These are phyloP conservation scores for Tuta absoluta DNA, from an alignment of 2,888 invertebrate species.

Conservation along the genomic window DNA sequence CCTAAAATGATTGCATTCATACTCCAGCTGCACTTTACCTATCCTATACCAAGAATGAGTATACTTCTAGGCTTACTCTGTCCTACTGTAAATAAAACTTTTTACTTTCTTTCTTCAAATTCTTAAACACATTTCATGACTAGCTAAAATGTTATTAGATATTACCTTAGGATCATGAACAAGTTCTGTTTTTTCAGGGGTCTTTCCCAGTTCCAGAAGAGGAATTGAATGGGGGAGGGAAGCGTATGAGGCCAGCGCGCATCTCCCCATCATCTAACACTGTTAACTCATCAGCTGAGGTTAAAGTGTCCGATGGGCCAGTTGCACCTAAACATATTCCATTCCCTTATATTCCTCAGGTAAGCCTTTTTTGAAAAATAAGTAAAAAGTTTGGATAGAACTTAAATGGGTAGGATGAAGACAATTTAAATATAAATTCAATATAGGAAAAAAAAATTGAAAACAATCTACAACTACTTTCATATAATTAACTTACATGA, in stretches of 20 bases:
- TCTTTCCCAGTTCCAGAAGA: constrained; percentile 56
- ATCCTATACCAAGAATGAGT: neutral
- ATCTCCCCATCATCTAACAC: constrained; percentile 43
- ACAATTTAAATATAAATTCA: no score
- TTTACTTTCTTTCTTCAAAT: no score
- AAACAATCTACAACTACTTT: no score
- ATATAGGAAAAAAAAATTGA: no score
- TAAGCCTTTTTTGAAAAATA: neutral
- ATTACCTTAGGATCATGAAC: neutral
- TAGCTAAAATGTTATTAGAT: no score
- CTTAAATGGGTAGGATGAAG: no score
- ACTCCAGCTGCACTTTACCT: no score
- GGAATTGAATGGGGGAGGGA: constrained; percentile 59
- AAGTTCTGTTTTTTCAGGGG: constrained; percentile 47
- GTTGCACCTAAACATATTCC: constrained; percentile 89
- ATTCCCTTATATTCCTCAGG: constrained; percentile 87
- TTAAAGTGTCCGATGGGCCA: constrained; percentile 65
- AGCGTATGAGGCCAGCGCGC: constrained; percentile 51
- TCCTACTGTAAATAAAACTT: no score
- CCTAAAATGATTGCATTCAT: no score
- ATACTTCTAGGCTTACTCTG: neutral
- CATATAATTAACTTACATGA: no score
- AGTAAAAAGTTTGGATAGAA: no score
- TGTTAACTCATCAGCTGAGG: constrained; percentile 41
- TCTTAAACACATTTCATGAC: no score